Evolutionary conservation across 2,113 vertebrate species (phyloP), one percentile per base, ranked within the genome.

Genomic region (Siniperca knerii): DNA sequence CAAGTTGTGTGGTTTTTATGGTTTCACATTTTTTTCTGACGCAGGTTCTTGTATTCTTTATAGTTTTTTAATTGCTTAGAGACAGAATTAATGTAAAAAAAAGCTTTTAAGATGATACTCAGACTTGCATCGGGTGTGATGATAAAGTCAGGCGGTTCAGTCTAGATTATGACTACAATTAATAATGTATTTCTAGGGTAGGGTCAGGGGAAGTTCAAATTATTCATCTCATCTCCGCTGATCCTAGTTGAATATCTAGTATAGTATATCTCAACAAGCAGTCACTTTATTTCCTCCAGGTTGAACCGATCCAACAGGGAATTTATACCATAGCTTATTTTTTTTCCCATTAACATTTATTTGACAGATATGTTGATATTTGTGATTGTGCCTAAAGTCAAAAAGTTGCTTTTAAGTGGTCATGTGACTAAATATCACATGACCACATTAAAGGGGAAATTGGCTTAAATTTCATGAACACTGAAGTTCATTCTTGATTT

Each of bases 201-300:
- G 62, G 86, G 90, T 86, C 83, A 85, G 35, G 29, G 8, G 23
- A 69, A 90, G 87, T 89, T 92, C 78, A 93, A 55, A 72, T 44
- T 64, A 74, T 83, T 87, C 8, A 84, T 85, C 33, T 83, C 71
- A 52, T 85, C 29, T 82, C 44, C 9, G n/a, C 18, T 50, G 72
- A 62, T 69, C 58, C 29, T 12, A n/a, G 13, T 61, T 1, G 6
- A 61, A 64, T 52, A 54, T 44, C 8, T 33, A 33, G 15, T 55
- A 25, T 35, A 25, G 54, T 10, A 23, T 21, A 66, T 62, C 12
- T 70, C 9, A 37, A 16, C 4, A 44, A 74, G 15, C 2, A 50
- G 35, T 50, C 44, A 48, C 12, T 67, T 77, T 50, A 64, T 40
- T 70, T 55, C 35, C 16, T 69, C 54, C 15, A 40, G 25, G 9